Evolutionary conservation across 2,113 vertebrate genomes (phyloP).

Genomic region (Eupsittula cactorum): DNA sequence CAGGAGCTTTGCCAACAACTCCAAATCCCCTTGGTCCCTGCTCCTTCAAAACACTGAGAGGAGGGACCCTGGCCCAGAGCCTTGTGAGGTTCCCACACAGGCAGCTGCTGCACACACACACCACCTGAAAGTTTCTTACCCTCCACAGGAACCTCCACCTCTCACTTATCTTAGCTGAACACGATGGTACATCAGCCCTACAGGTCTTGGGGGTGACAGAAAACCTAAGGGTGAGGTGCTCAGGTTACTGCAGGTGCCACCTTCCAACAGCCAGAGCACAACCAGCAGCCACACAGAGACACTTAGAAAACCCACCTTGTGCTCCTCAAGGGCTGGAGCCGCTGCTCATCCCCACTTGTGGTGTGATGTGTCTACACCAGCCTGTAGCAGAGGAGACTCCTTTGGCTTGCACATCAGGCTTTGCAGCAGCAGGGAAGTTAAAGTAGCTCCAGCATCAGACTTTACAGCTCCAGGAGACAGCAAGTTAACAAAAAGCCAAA

Average conservation of each 20-base stretch:
- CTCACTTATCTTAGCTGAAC: background rate
- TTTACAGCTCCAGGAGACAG: slow-evolving; percentile 53
- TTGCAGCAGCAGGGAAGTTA: slow-evolving; percentile 52
- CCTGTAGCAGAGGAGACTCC: background rate
- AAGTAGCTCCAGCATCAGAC: background rate
- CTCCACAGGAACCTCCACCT: background rate
- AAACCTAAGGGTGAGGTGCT: background rate
- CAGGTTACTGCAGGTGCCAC: background rate
- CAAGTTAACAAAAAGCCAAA: slow-evolving; percentile 59
- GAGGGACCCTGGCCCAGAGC: background rate
- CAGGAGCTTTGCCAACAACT: background rate
- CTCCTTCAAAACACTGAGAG: background rate
- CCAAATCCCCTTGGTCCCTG: background rate
- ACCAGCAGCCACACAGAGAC: accelerated
- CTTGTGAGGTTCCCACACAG: too few relatives aligned
- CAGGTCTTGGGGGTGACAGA: background rate
- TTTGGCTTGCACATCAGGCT: background rate
- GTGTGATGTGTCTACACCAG: accelerated
- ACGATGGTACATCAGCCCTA: too few relatives aligned
- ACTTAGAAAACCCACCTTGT: accelerated
- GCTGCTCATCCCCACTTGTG: background rate
- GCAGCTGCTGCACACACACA: background rate
- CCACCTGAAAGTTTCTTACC: background rate
- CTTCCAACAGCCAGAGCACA: background rate
- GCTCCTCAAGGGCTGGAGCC: background rate